These are phyloP conservation scores for Myotis daubentonii DNA, from an alignment of 2,797 vertebrate species.

Conservation along the genomic window DNA sequence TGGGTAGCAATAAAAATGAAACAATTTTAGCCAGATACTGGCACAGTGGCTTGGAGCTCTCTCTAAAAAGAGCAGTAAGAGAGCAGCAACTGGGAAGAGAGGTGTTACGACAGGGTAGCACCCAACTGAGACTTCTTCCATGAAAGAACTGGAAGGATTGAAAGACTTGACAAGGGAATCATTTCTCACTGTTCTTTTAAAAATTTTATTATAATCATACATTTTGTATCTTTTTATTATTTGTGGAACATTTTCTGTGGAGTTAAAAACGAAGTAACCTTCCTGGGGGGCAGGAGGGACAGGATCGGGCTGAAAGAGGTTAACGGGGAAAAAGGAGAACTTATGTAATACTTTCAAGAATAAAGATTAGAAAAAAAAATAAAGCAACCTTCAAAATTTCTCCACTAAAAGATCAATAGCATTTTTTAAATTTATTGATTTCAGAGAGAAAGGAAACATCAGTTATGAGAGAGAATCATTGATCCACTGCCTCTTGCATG, in stretches of 20 bases:
- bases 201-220: background rate
- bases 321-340: too few relatives aligned
- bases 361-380: too few relatives aligned
- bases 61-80: background rate
- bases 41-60: background rate
- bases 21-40: background rate
- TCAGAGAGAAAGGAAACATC: too few relatives aligned
- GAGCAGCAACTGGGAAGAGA: background rate
- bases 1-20: conserved; percentile 13
- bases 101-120: background rate
- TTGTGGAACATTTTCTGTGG: background rate
- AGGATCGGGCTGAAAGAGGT: too few relatives aligned
- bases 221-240: conserved; percentile 14
- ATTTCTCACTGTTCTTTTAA: background rate
- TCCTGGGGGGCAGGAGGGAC: too few relatives aligned
- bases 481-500: too few relatives aligned
- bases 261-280: background rate
- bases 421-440: background rate
- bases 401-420: background rate
- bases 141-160: background rate
- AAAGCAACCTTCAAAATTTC: background rate
- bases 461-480: too few relatives aligned
- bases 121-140: background rate
- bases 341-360: too few relatives aligned
- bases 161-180: conserved; percentile 2